Evolutionary conservation across 2,797 vertebrate genomes (phyloP).

Genomic region (Fistularia commersonii): DNA sequence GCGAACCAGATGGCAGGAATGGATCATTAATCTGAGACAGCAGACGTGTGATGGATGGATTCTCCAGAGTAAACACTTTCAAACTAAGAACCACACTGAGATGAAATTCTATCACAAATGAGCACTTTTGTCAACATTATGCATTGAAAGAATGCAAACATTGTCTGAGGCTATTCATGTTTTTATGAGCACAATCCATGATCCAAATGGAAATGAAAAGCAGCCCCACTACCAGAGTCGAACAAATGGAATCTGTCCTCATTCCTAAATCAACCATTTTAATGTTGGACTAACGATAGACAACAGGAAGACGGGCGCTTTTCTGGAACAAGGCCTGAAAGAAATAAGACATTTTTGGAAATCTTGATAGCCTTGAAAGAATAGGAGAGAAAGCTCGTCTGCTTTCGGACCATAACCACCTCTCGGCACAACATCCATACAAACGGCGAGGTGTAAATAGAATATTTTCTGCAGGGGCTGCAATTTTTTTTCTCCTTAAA

Average conservation of each 20-base stretch:
- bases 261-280: neutral
- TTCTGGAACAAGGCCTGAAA: too few relatives aligned
- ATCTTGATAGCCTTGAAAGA: too few relatives aligned
- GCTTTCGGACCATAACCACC: too few relatives aligned
- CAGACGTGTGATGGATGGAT: constrained; percentile 72
- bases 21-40: constrained; percentile 72
- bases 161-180: constrained; percentile 2
- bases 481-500: too few relatives aligned
- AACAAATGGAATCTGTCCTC: neutral
- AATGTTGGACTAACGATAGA: neutral
- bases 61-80: constrained; percentile 65
- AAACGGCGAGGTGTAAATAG: too few relatives aligned
- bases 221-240: too few relatives aligned
- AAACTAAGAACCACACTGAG: constrained; percentile 60
- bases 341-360: too few relatives aligned
- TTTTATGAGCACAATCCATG: neutral
- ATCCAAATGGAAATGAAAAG: neutral
- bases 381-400: too few relatives aligned
- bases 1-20: constrained; percentile 76
- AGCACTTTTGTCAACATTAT: constrained; percentile 39
- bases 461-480: too few relatives aligned
- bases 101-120: constrained; percentile 56
- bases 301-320: too few relatives aligned
- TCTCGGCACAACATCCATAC: too few relatives aligned
- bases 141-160: constrained; percentile 19